phyloP scores from a whole-genome alignment of 1,140 invertebrate species.

The Amphibalanus amphitrite region DNA sequence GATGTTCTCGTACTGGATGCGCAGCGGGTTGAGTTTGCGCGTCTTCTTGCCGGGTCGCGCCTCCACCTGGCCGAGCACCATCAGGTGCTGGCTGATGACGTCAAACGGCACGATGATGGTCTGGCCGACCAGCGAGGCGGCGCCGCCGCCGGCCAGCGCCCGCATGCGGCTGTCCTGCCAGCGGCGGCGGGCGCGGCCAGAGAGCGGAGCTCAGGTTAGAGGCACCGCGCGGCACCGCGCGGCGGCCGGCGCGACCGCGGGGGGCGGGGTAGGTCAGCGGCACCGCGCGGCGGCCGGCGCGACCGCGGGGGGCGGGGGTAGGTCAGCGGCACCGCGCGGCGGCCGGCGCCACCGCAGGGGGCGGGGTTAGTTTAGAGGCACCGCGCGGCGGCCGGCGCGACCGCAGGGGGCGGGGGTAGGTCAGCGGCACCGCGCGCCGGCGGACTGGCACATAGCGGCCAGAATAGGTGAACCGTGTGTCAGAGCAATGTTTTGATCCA shows the following conservation, averaged over 20 bases:
- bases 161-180: constrained; percentile 18
- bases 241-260: no score
- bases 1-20: constrained; percentile 29
- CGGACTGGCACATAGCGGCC: neutral
- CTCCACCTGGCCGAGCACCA: constrained; percentile 54
- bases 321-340: neutral
- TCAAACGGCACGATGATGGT: constrained; percentile 93
- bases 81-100: constrained; percentile 87
- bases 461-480: neutral
- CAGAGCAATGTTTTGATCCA: no score
- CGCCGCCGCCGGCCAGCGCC: constrained; percentile 45
- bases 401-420: no score
- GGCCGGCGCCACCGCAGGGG: no score
- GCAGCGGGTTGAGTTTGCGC: constrained; percentile 23
- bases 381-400: no score
- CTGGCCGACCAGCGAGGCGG: constrained; percentile 81
- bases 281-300: constrained; percentile 6
- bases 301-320: no score
- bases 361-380: neutral
- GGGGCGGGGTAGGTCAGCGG: neutral
- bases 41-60: constrained; percentile 9
- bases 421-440: no score
- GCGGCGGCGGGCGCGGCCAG: neutral
- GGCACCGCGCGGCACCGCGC: constrained; percentile 7
- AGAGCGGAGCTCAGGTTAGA: neutral